Base-by-base conservation (phyloP, 23 tunicate species). In the Styela plicata region DNA sequence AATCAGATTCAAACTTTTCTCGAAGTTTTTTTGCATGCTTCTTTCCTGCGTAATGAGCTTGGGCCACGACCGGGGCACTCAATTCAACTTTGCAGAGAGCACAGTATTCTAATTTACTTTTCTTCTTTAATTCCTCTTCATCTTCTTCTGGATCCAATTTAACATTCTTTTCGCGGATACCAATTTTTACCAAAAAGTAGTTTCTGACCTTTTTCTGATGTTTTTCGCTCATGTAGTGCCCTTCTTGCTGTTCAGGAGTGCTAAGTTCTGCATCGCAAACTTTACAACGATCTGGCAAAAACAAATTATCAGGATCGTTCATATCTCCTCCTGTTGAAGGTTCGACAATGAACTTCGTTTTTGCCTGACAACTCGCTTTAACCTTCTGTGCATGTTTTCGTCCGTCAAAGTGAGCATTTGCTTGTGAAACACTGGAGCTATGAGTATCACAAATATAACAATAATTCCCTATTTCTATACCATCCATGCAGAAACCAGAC, bases 171-270 rank as follows among this genome's bases (percentile, higher is more conserved):
- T 85, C 84, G 64, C 84, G 85, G 22, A 79, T 85, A 3, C 94
- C 94, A 52, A 89, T 88, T 84, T 89, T 89, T 22, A 80, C 82
- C 53, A 89, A 71, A 52, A 89, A 89, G 63, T 79, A 89, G 63
- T 80, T 74, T 2, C 94, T 81, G 16, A 89, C 94, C 65, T 84
- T 89, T 63, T 84, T 89, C 80, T 89, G 94, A 61, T 89, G 94
- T 66, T 74, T 89, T 79, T 89, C 94, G 37, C 94, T 89, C 94
- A 84, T 84, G 69, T 89, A 89, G 37, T 89, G 94, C 16, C 77
- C 71, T 53, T 84, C 84, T 61, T 83, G 75, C 52, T 89, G 94
- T 37, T 89, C 88, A 23, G 65, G 52, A 30, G 78, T 82, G 34
- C 33, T 74, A 16, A 89, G 64, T 2, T 74, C 84, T 36, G 85